Percentiles rank a stretch among this genome's conserved stretches.
Conservation (phyloP, 2,888 invertebrate genomes). For the Cephonodes hylas region DNA sequence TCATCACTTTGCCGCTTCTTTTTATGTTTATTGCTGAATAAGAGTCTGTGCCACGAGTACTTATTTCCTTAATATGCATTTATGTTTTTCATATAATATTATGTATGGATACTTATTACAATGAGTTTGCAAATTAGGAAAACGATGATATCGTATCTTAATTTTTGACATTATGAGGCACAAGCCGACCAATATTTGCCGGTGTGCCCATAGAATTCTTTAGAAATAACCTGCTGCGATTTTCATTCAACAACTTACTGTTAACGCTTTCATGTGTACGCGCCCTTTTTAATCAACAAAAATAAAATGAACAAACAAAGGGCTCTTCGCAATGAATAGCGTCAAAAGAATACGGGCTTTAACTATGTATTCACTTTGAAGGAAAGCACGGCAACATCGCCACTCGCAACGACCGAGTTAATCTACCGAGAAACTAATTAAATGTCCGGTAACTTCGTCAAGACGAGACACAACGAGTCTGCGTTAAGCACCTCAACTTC, state of each 20-base stretch:
- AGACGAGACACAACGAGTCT: slow-evolving; percentile 34
- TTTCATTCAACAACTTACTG: too few relatives aligned
- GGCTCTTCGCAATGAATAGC: background rate
- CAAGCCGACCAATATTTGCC: too few relatives aligned
- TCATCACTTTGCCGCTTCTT: slow-evolving; percentile 40
- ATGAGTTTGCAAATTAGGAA: background rate
- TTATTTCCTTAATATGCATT: background rate
- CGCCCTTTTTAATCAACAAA: background rate
- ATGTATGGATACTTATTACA: background rate
- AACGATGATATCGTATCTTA: too few relatives aligned
- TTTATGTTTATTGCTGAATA: slow-evolving; percentile 34
- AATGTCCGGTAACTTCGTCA: slow-evolving; percentile 38
- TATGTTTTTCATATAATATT: background rate
- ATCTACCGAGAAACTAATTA: slow-evolving; percentile 53
- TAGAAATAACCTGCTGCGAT: too few relatives aligned
- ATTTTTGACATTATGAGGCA: too few relatives aligned
- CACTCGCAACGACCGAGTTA: slow-evolving; percentile 26
- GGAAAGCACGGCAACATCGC: background rate
- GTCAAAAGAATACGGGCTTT: background rate
- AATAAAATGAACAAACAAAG: background rate
- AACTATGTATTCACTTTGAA: background rate
- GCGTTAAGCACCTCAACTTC: slow-evolving; percentile 31
- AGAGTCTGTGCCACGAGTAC: slow-evolving; percentile 18
- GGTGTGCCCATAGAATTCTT: too few relatives aligned
- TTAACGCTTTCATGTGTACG: too few relatives aligned